Evolutionary conservation across 2,113 vertebrate species (phyloP).

Genomic region (Gopherus evgoodei): DNA sequence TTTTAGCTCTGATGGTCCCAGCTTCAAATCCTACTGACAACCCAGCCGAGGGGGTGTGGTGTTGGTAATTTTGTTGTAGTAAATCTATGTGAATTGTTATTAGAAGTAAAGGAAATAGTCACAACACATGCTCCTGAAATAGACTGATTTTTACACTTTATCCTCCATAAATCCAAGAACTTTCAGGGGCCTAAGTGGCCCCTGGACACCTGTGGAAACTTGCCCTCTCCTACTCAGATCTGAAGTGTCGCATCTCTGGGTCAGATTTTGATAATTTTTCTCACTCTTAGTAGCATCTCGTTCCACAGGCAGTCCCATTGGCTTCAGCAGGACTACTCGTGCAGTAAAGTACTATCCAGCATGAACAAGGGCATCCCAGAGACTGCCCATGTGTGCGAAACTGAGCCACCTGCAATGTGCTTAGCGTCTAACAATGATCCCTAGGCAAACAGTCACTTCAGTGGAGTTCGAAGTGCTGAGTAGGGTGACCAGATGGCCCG

Average conservation of each 20-base stretch:
- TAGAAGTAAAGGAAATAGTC: not conserved
- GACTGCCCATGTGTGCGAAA: not conserved
- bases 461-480: rapidly evolving
- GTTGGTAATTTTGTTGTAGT: not conserved
- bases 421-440: not conserved
- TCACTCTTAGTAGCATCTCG: too few species aligned
- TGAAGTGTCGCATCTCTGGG: not conserved
- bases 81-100: not conserved
- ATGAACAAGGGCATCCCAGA: not conserved
- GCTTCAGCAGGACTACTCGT: not conserved
- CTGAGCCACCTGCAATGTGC: not conserved
- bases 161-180: not conserved
- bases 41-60: not conserved
- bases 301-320: not conserved
- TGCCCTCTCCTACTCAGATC: not conserved
- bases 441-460: not conserved
- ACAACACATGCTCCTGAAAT: not conserved
- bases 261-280: too few species aligned
- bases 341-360: not conserved
- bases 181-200: not conserved
- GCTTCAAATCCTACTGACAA: not conserved
- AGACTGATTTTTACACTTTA: not conserved
- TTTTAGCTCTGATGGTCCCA: not conserved
- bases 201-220: not conserved
- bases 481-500: too few species aligned